Base-by-base conservation (phyloP, 2,113 vertebrate species). In the Callionymus lyra region DNA sequence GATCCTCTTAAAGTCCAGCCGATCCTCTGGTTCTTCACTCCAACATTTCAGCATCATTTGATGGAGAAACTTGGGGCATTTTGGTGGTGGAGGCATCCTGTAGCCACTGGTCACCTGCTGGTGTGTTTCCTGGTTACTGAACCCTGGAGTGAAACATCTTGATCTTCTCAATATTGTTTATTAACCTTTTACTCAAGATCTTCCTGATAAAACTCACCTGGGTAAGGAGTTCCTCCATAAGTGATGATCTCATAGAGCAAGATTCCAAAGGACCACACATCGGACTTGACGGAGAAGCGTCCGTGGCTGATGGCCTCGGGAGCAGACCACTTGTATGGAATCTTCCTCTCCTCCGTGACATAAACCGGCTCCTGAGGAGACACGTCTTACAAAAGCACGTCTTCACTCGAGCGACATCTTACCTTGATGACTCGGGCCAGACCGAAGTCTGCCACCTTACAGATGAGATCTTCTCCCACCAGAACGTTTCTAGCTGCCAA, bases 401-500 rank as follows among this genome's bases (percentile, higher is more conserved):
- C n/a, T n/a, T 15, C 3, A n/a, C 13, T 10, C 3, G 6, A n/a
- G 1, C n/a, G 6, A 10, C 10, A 11, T 16, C 9, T 1, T 37
- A 89, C 91, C 89, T 90, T 87, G 55, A 89, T 76, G 15, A 90
- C 50, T 44, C 89, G 57, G 56, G 88, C 89, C 57, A 92, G 67
- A 35, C 91, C 91, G 2, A 93, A 91, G 70, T 92, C 91, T 0
- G 87, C 89, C 36, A 91, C 87, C 72, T 91, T 91, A 63, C 89
- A 93, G 59, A 84, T 71, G 54, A 83, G 78, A 59, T 87, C 78
- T 1, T 83, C 84, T 10, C 87, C 85, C 9, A 91, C 86, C 1
- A 92, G 82, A 34, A 90, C 79, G 12, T 92, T 91, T 38, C 91
- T 83, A 10, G 91, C 86, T 0, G 91, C 91, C 63, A 92, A 57